phyloP scores from a whole-genome alignment of 2,113 vertebrate species.

The Bucco capensis region DNA sequence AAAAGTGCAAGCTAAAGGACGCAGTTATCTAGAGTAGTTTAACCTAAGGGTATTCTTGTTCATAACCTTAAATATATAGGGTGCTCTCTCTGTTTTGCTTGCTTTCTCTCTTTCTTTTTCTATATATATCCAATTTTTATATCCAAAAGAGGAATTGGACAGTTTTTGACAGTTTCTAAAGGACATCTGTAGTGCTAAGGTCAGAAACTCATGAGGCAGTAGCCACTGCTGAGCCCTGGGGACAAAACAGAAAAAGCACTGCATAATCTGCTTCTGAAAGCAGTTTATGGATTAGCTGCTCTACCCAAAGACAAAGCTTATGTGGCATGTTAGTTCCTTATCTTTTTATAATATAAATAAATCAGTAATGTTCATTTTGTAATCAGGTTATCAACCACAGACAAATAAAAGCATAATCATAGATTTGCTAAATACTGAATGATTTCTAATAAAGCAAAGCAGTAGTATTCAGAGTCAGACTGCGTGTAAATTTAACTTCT shows the following conservation, averaged over 20 bases:
- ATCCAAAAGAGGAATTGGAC: slow-evolving; percentile 33
- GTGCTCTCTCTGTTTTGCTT: background rate
- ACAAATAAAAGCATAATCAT: background rate
- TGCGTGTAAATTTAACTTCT: background rate
- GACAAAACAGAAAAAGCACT: background rate
- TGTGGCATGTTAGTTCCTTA: background rate
- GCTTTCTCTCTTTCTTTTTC: background rate
- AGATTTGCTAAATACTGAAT: background rate
- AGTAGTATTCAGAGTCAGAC: background rate
- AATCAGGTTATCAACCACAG: background rate
- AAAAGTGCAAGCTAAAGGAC: background rate
- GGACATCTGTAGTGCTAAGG: slow-evolving; percentile 36
- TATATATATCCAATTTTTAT: background rate
- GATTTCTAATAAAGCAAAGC: background rate
- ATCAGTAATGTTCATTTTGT: background rate
- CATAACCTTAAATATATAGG: slow-evolving; percentile 13
- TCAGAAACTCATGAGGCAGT: slow-evolving; percentile 53
- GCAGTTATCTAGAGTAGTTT: background rate
- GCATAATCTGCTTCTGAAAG: background rate
- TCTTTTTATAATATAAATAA: background rate
- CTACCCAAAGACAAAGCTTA: background rate
- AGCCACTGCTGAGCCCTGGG: background rate
- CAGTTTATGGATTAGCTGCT: background rate
- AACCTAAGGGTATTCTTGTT: slow-evolving; percentile 1
- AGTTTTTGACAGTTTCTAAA: slow-evolving; percentile 62